Evolutionary conservation across 64 coral and sea anemone species (phyloP).

Genomic region (Actinia tenebrosa): DNA sequence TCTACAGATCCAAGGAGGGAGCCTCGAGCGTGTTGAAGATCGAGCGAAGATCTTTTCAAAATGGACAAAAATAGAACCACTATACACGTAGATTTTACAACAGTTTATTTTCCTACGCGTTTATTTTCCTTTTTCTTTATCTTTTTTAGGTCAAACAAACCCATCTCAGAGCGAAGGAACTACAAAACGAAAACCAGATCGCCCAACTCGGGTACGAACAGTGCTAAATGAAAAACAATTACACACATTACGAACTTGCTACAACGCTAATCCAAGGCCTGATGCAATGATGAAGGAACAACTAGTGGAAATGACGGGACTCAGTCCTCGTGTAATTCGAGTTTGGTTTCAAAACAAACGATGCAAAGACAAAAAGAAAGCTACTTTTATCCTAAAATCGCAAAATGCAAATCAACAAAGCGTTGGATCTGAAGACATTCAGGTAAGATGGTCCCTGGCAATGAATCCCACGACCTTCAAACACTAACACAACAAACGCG

Average conservation of each 20-base stretch:
- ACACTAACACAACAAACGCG: neutral
- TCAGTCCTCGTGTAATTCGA: constrained; percentile 94
- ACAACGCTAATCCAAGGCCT: constrained; percentile 88
- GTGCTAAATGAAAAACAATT: constrained; percentile 99
- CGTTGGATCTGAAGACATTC: constrained; percentile 61
- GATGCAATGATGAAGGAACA: constrained; percentile 99
- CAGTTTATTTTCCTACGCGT: too few relatives aligned
- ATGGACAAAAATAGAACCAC: too few relatives aligned
- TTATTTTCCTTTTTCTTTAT: neutral
- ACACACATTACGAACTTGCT: constrained; percentile 92
- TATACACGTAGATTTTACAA: too few relatives aligned
- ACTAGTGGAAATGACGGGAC: constrained; percentile 95
- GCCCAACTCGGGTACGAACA: constrained; percentile 92
- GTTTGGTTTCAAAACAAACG: constrained; percentile 99
- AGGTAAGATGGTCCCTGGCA: constrained; percentile 40
- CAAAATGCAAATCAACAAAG: constrained; percentile 43
- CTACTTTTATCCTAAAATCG: constrained; percentile 74
- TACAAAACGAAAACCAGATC: constrained; percentile 74
- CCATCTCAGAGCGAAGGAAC: constrained; percentile 35
- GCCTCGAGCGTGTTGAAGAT: neutral
- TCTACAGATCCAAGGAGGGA: neutral
- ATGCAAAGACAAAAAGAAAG: constrained; percentile 98
- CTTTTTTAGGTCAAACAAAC: neutral
- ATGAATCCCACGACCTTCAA: neutral
- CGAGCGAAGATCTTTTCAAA: too few relatives aligned